Evolutionary conservation across 1,140 invertebrate species (phyloP).

Genomic region (Arctopsyche grandis): DNA sequence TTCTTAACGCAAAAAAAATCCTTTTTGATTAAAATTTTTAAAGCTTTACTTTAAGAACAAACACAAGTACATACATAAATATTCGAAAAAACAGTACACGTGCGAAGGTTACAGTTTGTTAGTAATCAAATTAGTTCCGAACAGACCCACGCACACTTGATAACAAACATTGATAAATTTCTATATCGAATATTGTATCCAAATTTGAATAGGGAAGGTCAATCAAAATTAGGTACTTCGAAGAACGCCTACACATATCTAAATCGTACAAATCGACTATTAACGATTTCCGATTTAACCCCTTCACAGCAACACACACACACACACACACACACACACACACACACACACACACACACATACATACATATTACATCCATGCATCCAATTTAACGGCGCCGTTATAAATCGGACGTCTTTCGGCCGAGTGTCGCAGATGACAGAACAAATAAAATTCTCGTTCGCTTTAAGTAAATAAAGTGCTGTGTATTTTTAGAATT

Average conservation of each 20-base stretch:
- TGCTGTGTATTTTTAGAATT: slow-evolving; percentile 11
- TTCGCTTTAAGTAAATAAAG: slow-evolving; percentile 16
- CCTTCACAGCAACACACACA: too few species aligned
- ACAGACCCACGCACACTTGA: background rate
- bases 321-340: too few species aligned
- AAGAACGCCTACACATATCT: background rate
- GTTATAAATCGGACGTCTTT: background rate
- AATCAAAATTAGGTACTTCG: background rate
- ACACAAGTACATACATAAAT: too few species aligned
- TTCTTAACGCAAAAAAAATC: too few species aligned
- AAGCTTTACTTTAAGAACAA: too few species aligned
- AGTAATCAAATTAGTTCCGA: slow-evolving; percentile 5
- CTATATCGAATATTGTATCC: background rate
- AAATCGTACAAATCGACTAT: background rate
- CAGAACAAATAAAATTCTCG: slow-evolving; percentile 25
- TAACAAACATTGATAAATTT: background rate
- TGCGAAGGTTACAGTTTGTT: slow-evolving; percentile 4
- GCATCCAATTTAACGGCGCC: too few species aligned
- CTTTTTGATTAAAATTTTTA: too few species aligned
- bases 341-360: too few species aligned
- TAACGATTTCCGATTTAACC: too few species aligned
- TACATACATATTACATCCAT: too few species aligned
- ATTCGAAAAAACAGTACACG: too few species aligned
- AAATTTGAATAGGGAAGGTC: background rate
- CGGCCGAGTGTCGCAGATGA: background rate